Conservation (phyloP, 2,113 vertebrate genomes). For the Polypterus senegalus region DNA sequence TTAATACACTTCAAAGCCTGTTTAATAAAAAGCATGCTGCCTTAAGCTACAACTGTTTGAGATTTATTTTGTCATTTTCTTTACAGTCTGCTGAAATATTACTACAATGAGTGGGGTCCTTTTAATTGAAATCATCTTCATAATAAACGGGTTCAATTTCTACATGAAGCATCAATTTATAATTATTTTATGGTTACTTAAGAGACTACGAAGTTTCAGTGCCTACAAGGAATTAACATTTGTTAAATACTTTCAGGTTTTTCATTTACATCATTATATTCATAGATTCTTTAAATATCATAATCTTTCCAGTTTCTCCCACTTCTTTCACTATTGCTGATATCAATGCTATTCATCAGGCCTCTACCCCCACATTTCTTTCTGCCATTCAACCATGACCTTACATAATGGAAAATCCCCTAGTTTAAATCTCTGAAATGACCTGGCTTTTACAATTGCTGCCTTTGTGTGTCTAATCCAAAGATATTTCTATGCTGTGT, state of each 20-base stretch:
- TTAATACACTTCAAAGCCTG: too few relatives aligned
- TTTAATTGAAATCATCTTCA: too few relatives aligned
- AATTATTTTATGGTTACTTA: not conserved
- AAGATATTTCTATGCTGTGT: not conserved
- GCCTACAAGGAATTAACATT: not conserved
- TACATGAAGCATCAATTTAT: not conserved
- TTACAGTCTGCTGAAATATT: too few relatives aligned
- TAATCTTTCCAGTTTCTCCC: not conserved
- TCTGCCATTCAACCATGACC: not conserved
- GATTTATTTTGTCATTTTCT: too few relatives aligned
- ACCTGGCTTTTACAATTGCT: not conserved
- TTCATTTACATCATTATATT: too few relatives aligned
- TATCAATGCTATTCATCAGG: not conserved
- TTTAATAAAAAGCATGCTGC: too few relatives aligned
- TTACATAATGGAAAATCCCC: not conserved
- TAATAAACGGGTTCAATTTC: too few relatives aligned
- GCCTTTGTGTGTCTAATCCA: not conserved
- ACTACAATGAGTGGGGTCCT: too few relatives aligned
- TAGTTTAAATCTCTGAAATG: not conserved
- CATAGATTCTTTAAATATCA: not conserved
- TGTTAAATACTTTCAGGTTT: not conserved
- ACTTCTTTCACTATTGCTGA: not conserved
- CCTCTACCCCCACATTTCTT: constrained; percentile 1
- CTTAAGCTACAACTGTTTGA: too few relatives aligned
- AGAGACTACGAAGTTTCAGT: not conserved